These are phyloP conservation scores for Chrysomela aeneicollis DNA, from an alignment of 2,888 invertebrate species.

Conservation along the genomic window DNA sequence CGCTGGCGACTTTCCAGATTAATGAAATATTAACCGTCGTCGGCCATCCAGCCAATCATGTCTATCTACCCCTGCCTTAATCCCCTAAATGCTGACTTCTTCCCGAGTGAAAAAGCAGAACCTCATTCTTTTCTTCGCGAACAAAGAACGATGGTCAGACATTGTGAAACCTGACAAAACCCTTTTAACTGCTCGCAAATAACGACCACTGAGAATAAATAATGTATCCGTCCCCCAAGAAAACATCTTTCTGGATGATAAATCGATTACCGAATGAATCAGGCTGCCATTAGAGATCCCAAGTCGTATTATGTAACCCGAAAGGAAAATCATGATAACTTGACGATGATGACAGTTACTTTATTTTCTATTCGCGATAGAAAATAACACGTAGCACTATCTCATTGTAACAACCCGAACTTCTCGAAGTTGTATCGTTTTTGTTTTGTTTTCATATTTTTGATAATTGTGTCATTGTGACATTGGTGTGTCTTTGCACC, in stretches of 20 bases:
- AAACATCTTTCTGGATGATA: constrained; percentile 33
- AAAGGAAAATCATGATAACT: constrained; percentile 12
- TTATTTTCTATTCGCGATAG: too few relatives aligned
- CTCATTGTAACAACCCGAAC: too few relatives aligned
- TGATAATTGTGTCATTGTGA: too few relatives aligned
- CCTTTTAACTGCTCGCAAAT: constrained; percentile 45
- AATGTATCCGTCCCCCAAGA: constrained; percentile 37
- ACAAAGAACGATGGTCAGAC: constrained; percentile 29
- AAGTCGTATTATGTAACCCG: neutral
- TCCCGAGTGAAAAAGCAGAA: constrained; percentile 7
- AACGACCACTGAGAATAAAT: constrained; percentile 43
- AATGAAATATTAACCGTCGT: constrained; percentile 2
- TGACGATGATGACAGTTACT: constrained; percentile 22
- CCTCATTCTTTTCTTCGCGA: constrained; percentile 14
- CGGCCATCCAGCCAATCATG: neutral
- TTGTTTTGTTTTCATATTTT: too few relatives aligned
- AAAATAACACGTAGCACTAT: too few relatives aligned
- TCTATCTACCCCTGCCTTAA: neutral
- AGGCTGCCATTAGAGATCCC: neutral
- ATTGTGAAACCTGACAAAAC: constrained; percentile 39
- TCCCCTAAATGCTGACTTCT: neutral
- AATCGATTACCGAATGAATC: constrained; percentile 20
- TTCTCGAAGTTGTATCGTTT: too few relatives aligned
- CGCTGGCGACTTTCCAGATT: constrained; percentile 9
- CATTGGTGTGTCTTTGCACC: too few relatives aligned